phyloP scores from a whole-genome alignment of 2,113 vertebrate species.

The Amphiprion percula region DNA sequence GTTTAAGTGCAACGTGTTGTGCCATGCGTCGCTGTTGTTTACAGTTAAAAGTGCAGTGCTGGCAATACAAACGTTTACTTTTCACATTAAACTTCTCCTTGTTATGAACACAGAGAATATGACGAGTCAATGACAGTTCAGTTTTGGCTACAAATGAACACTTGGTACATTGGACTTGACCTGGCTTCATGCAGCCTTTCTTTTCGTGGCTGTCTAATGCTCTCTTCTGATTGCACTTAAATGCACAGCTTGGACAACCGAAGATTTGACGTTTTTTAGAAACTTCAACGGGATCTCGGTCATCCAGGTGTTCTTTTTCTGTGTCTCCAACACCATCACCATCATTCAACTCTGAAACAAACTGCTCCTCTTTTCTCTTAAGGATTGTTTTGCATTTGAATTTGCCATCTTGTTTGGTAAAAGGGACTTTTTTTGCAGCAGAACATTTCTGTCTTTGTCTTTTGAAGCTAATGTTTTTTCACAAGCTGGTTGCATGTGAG shows the following conservation, averaged over 20 bases:
- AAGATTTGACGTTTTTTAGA: slow-evolving; percentile 58
- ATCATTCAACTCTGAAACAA: neutral
- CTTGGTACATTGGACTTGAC: slow-evolving; percentile 82
- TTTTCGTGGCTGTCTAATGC: slow-evolving; percentile 87
- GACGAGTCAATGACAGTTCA: slow-evolving; percentile 82
- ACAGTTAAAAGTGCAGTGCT: slow-evolving; percentile 88
- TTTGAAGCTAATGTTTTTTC: neutral
- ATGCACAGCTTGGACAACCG: slow-evolving; percentile 88
- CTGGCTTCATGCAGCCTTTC: slow-evolving; percentile 85
- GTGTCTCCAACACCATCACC: neutral
- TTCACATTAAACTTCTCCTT: slow-evolving; percentile 38
- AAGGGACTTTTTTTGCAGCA: neutral
- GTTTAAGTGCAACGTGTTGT: slow-evolving; percentile 89
- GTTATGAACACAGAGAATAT: slow-evolving; percentile 77
- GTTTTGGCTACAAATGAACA: slow-evolving; percentile 87
- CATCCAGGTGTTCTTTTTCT: neutral
- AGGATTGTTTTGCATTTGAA: slow-evolving; percentile 82
- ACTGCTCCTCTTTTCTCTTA: neutral
- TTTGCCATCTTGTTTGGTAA: slow-evolving; percentile 75
- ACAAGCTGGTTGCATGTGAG: neutral
- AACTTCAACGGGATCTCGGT: neutral
- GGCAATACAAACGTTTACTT: slow-evolving; percentile 71
- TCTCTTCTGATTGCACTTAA: slow-evolving; percentile 88
- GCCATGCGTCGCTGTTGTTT: slow-evolving; percentile 89
- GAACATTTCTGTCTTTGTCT: neutral